phyloP scores from a whole-genome alignment of 2,797 vertebrate genomes.

The Eurystomus glaucurus region DNA sequence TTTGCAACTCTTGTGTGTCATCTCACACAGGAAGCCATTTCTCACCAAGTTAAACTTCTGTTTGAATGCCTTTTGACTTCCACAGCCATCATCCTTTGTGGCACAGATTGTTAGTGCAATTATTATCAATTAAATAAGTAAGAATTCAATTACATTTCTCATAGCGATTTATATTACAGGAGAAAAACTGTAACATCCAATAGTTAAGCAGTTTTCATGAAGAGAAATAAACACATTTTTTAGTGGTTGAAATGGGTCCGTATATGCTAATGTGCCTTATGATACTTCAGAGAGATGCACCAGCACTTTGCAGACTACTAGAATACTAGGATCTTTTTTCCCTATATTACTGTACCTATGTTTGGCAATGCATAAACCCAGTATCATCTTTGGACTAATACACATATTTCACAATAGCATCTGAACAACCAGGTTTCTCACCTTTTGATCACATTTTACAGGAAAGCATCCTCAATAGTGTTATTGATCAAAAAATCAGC shows the following conservation, averaged over 20 bases:
- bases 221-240: slow-evolving; percentile 28
- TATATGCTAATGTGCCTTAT: background rate
- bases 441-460: background rate
- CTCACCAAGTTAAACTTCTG: slow-evolving; percentile 22
- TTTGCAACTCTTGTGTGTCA: background rate
- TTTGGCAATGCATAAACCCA: background rate
- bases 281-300: background rate
- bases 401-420: background rate
- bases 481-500: background rate
- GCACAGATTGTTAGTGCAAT: slow-evolving; percentile 33
- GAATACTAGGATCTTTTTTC: background rate
- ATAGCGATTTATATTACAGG: slow-evolving; percentile 1
- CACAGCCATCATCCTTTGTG: slow-evolving; percentile 18
- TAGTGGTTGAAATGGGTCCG: background rate
- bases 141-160: slow-evolving; percentile 23
- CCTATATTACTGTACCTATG: background rate
- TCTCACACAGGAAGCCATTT: background rate
- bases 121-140: slow-evolving; percentile 48
- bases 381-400: background rate
- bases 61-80: slow-evolving; percentile 30
- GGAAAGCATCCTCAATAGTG: background rate
- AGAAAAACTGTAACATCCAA: slow-evolving; percentile 17
- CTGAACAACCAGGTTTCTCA: background rate
- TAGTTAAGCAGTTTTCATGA: slow-evolving; percentile 3
- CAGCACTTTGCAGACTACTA: background rate